Evolutionary conservation across 1,140 invertebrate genomes (phyloP).

Genomic region (Drosophila bocqueti): DNA sequence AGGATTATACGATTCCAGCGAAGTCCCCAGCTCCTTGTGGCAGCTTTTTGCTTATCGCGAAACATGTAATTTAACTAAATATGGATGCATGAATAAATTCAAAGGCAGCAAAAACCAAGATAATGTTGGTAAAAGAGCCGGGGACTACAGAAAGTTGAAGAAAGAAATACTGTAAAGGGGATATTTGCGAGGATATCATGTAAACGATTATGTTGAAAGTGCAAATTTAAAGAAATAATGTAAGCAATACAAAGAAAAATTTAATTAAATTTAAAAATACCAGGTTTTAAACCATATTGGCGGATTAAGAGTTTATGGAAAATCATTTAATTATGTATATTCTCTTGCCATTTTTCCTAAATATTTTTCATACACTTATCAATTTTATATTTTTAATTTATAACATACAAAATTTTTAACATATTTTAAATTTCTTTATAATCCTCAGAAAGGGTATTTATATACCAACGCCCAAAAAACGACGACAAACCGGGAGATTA

Average conservation of each 20-base stretch:
- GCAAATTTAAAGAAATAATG: background rate
- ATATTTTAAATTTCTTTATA: background rate
- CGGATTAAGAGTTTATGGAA: no score
- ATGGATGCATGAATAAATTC: constrained; percentile 71
- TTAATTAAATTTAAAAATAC: background rate
- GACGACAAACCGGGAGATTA: constrained; percentile 15
- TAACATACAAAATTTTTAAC: no score
- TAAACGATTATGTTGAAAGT: background rate
- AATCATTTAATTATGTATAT: no score
- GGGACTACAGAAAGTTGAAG: background rate
- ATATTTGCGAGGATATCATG: background rate
- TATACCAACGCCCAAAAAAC: background rate
- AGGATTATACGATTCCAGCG: constrained; percentile 23
- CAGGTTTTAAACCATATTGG: background rate
- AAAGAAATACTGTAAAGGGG: background rate
- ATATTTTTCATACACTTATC: background rate
- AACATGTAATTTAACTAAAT: constrained; percentile 76
- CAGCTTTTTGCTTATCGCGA: constrained; percentile 47
- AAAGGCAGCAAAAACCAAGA: constrained; percentile 49
- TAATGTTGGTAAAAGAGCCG: background rate
- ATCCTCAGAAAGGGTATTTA: background rate
- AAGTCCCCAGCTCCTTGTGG: background rate
- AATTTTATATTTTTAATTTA: background rate
- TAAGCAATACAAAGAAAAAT: background rate
- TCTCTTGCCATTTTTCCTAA: background rate